Conservation (phyloP, 1,140 invertebrate species). For the Acromyrmex charruanus region DNA sequence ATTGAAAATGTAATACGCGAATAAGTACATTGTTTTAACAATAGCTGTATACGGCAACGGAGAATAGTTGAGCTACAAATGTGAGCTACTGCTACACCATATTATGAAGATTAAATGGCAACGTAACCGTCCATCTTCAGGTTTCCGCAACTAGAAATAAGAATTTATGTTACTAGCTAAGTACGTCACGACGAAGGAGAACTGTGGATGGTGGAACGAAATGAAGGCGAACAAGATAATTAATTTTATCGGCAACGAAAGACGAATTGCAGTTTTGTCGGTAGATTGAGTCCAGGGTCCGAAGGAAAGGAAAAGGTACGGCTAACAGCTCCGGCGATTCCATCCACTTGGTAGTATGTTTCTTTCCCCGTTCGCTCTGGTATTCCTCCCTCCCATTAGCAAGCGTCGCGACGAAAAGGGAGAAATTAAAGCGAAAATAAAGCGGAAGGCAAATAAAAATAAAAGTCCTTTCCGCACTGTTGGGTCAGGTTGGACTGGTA, state of each 20-base stretch:
- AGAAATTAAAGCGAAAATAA: constrained; percentile 77
- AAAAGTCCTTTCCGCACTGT: constrained; percentile 55
- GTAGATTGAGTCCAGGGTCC: constrained; percentile 53
- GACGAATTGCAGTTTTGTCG: constrained; percentile 68
- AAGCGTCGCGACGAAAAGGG: constrained; percentile 74
- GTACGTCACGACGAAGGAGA: constrained; percentile 27
- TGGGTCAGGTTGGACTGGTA: constrained; percentile 58
- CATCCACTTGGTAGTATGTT: constrained; percentile 49
- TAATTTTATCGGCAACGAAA: constrained; percentile 71
- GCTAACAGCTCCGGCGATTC: constrained; percentile 19
- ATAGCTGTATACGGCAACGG: background rate
- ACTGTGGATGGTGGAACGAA: constrained; percentile 24
- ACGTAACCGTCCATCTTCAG: background rate
- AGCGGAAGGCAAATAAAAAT: constrained; percentile 71
- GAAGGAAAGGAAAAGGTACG: constrained; percentile 48
- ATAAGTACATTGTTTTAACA: background rate
- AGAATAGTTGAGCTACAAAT: background rate
- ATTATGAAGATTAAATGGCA: background rate
- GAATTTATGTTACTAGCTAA: constrained; percentile 57
- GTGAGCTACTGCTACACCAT: background rate
- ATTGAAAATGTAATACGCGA: background rate
- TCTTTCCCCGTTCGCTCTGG: background rate
- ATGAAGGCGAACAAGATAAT: constrained; percentile 65
- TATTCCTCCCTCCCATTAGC: constrained; percentile 67
- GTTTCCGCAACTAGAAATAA: constrained; percentile 32